These are phyloP conservation scores for Xenops minutus DNA, from an alignment of 2,797 vertebrate species.

Conservation along the genomic window DNA sequence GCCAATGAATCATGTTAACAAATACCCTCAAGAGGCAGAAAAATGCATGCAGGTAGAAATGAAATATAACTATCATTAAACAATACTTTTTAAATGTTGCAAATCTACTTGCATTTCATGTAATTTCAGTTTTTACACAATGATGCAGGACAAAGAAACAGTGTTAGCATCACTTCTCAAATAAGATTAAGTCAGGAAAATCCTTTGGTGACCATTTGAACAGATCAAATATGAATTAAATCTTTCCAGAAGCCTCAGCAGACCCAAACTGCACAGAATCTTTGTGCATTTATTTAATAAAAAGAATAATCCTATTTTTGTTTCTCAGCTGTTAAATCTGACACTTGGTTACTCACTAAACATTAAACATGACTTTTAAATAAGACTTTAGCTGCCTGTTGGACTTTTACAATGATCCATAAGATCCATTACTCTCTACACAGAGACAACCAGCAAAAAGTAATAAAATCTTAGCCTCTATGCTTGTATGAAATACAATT, in stretches of 20 bases:
- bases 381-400: not conserved
- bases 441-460: not conserved
- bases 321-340: not conserved
- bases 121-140: not conserved
- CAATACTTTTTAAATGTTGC: not conserved
- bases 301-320: not conserved
- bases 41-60: not conserved
- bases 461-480: not conserved
- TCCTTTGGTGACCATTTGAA: not conserved
- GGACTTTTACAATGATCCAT: not conserved
- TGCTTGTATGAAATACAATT: not conserved
- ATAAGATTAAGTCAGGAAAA: not conserved
- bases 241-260: not conserved
- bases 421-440: not conserved
- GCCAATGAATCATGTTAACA: not conserved
- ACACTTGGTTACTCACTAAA: not conserved
- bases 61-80: not conserved
- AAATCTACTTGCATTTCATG: not conserved
- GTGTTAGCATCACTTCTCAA: not conserved
- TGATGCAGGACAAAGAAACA: not conserved
- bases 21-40: not conserved
- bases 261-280: not conserved
- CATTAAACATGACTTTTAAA: not conserved
- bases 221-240: not conserved
- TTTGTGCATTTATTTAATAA: not conserved